Evolutionary conservation across 2,888 invertebrate genomes (phyloP).

Genomic region (Hyalella azteca): DNA sequence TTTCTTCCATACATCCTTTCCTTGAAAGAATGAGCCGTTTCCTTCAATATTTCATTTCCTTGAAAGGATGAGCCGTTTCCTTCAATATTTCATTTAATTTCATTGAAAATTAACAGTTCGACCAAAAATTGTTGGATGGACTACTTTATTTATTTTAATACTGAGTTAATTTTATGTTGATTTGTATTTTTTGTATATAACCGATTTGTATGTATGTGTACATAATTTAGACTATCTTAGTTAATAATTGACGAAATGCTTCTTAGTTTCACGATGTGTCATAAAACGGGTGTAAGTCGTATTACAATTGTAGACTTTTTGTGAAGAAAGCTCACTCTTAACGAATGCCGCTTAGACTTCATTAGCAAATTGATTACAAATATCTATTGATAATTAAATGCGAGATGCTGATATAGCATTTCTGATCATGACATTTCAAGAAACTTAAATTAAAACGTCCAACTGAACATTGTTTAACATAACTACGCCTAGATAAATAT

Average conservation of each 20-base stretch:
- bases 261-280: neutral
- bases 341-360: too few species aligned
- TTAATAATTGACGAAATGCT: neutral
- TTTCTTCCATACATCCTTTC: neutral
- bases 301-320: neutral
- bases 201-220: constrained; percentile 10
- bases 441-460: too few species aligned
- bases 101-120: neutral
- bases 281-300: constrained; percentile 8
- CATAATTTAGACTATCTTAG: neutral
- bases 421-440: too few species aligned
- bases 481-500: too few species aligned
- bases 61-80: neutral
- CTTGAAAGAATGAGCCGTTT: neutral
- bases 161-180: neutral
- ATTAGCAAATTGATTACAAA: too few species aligned
- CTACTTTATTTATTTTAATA: neutral
- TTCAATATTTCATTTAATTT: neutral
- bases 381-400: too few species aligned
- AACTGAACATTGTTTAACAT: too few species aligned
- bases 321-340: too few species aligned
- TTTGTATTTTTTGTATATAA: constrained; percentile 13
- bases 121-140: neutral
- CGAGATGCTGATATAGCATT: too few species aligned
- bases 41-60: neutral